These are phyloP conservation scores for Apodemia hepburni DNA, from an alignment of 2,888 invertebrate species.

Conservation along the genomic window DNA sequence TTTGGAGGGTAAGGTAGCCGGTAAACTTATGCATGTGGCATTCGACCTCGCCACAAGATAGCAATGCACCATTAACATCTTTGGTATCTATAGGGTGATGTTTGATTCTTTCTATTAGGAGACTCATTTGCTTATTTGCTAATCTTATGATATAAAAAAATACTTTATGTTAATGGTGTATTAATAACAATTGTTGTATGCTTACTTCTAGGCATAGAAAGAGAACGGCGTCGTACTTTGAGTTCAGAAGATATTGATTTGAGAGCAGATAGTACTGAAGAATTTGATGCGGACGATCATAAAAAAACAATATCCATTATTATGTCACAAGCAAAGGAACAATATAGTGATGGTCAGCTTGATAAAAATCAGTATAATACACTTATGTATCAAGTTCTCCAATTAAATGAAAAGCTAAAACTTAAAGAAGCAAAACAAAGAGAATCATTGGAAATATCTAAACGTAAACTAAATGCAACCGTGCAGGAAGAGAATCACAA, in stretches of 20 bases:
- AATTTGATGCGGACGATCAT: slow-evolving; percentile 78
- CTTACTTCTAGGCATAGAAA: slow-evolving; percentile 54
- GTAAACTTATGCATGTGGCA: too few relatives aligned
- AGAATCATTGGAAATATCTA: slow-evolving; percentile 81
- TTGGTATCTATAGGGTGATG: too few relatives aligned
- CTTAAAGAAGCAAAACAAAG: slow-evolving; percentile 87
- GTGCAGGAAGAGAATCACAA: slow-evolving; percentile 59
- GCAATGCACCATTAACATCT: too few relatives aligned
- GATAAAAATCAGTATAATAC: slow-evolving; percentile 87
- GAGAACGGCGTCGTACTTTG: slow-evolving; percentile 74
- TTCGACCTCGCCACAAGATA: too few relatives aligned
- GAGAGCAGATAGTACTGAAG: slow-evolving; percentile 64
- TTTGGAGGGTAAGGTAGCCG: too few relatives aligned
- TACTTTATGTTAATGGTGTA: neutral
- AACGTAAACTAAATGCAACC: slow-evolving; percentile 38
- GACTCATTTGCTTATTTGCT: too few relatives aligned
- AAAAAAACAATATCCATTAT: slow-evolving; percentile 87
- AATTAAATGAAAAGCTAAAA: slow-evolving; percentile 88
- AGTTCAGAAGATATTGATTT: slow-evolving; percentile 76
- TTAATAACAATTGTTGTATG: slow-evolving; percentile 18
- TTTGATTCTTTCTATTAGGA: too few relatives aligned
- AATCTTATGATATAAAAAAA: too few relatives aligned
- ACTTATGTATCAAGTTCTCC: slow-evolving; percentile 87
- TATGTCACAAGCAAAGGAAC: slow-evolving; percentile 90
- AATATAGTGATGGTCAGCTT: slow-evolving; percentile 86